phyloP scores from a whole-genome alignment of 2,888 invertebrate species.

The Calameuta filiformis region DNA sequence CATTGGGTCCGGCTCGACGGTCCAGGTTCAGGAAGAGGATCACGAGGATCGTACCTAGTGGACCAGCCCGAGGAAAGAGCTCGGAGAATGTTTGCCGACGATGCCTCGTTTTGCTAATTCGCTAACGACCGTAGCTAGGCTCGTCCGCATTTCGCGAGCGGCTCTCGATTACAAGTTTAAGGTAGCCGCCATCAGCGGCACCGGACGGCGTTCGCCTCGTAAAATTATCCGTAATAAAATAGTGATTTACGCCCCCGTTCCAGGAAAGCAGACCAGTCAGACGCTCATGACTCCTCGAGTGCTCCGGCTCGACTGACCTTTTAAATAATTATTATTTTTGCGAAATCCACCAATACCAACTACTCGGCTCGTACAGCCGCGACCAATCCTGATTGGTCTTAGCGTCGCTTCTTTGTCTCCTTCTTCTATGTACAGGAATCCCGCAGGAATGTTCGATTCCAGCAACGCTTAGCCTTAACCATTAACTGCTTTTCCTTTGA shows the following conservation, averaged over 20 bases:
- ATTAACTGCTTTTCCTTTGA: background rate
- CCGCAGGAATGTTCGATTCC: background rate
- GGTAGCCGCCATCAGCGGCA: conserved; percentile 42
- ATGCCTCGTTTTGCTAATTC: conserved; percentile 30
- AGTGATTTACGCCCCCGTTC: conserved; percentile 35
- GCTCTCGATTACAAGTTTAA: conserved; percentile 51
- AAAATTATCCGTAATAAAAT: conserved; percentile 58
- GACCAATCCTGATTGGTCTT: background rate
- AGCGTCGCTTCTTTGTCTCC: conserved; percentile 1
- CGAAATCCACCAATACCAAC: conserved; percentile 14
- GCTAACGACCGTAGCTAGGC: conserved; percentile 26
- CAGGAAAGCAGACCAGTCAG: conserved; percentile 52
- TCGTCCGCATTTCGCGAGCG: conserved; percentile 8
- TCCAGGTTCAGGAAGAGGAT: background rate
- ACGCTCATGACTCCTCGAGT: conserved; percentile 30
- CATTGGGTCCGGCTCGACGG: background rate
- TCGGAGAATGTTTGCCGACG: conserved; percentile 18
- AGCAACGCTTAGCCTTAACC: background rate
- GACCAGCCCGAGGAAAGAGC: background rate
- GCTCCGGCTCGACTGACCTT: conserved; percentile 36
- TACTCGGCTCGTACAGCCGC: background rate
- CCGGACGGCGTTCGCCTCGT: conserved; percentile 47
- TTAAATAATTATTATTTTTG: conserved; percentile 31
- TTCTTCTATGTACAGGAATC: background rate
- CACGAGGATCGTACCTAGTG: background rate